Conservation (phyloP, 2,797 vertebrate species). For the Pelochelys cantorii region DNA sequence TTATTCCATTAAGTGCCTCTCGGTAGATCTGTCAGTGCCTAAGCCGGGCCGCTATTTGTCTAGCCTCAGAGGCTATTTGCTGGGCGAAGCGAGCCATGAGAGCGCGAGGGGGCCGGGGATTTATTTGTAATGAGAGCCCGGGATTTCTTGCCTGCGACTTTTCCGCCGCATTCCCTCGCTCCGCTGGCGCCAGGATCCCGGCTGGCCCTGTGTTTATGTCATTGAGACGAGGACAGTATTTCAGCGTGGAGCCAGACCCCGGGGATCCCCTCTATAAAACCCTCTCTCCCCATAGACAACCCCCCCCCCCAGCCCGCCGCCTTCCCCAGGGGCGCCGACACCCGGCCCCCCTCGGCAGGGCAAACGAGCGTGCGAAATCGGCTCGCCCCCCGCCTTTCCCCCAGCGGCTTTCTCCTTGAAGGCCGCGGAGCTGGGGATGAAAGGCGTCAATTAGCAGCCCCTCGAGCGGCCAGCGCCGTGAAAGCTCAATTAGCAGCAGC, state of each 20-base stretch:
- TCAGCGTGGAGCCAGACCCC: constrained; percentile 89
- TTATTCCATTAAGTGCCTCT: constrained; percentile 77
- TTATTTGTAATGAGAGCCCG: constrained; percentile 81
- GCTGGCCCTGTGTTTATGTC: constrained; percentile 88
- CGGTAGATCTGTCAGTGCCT: constrained; percentile 77
- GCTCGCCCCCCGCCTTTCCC: constrained; percentile 13
- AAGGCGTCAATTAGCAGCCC: constrained; percentile 75
- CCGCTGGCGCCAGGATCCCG: constrained; percentile 87
- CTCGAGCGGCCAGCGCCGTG: constrained; percentile 40
- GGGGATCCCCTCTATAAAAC: constrained; percentile 89
- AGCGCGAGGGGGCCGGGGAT: constrained; percentile 67
- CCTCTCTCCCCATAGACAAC: constrained; percentile 85
- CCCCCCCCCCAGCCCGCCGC: constrained; percentile 74
- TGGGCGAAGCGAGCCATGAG: constrained; percentile 75
- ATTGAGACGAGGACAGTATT: constrained; percentile 88
- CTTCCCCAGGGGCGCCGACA: constrained; percentile 75
- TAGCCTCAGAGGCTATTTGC: constrained; percentile 75
- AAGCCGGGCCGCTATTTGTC: constrained; percentile 73
- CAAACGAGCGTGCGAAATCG: constrained; percentile 71
- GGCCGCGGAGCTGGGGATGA: constrained; percentile 65
- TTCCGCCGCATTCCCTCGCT: constrained; percentile 79
- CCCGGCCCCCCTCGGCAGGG: constrained; percentile 70
- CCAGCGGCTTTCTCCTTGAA: constrained; percentile 53
- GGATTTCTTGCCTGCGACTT: constrained; percentile 25
- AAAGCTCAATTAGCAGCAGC: constrained; percentile 41